Conservation (phyloP, 2,797 vertebrate species). For the Podarcis siculus region DNA sequence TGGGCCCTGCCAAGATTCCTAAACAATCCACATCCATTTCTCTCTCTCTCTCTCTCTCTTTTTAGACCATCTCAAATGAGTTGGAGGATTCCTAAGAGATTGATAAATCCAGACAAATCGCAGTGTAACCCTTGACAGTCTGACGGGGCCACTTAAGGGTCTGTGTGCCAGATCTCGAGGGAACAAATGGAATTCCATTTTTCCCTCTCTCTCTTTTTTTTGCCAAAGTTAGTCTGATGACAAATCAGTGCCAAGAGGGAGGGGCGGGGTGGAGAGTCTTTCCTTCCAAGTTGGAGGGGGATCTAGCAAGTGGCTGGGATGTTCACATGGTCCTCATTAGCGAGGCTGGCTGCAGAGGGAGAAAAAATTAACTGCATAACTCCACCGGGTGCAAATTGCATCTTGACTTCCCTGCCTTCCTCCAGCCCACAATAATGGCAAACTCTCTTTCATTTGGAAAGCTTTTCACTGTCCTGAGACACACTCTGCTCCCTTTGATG, state of each 20-base stretch:
- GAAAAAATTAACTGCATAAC: background rate
- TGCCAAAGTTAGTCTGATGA: background rate
- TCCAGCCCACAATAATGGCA: background rate
- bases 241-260: background rate
- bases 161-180: background rate
- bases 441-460: background rate
- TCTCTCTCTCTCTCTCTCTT: background rate
- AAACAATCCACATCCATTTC: background rate
- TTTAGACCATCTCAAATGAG: background rate
- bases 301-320: background rate
- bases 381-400: background rate
- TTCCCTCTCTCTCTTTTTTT: background rate
- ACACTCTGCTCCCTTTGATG: background rate
- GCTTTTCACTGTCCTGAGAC: background rate
- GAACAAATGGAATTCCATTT: background rate
- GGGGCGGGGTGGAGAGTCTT: too few relatives aligned
- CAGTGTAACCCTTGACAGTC: background rate
- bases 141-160: background rate
- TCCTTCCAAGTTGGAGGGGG: background rate
- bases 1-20: conserved; percentile 11
- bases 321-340: background rate
- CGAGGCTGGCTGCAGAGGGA: background rate
- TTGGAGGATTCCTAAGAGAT: background rate
- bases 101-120: background rate
- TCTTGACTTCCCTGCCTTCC: background rate